Conservation (phyloP, 2,888 invertebrate species). For the Apotomis betuletana region DNA sequence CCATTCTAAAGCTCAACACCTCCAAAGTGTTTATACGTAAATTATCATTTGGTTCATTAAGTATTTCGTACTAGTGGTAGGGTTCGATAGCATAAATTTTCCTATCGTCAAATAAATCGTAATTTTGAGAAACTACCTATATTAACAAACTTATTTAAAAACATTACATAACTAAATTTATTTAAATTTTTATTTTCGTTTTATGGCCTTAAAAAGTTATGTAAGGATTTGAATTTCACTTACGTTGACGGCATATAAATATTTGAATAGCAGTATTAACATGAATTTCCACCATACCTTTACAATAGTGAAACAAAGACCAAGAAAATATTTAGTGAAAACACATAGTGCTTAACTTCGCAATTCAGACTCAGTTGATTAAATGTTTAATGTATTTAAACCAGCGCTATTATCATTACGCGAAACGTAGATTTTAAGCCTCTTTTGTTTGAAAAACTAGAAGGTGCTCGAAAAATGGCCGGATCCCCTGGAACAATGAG, state of each 20-base stretch:
- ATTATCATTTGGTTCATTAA: no score
- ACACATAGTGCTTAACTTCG: constrained; percentile 1
- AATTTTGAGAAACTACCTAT: no score
- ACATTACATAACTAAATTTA: no score
- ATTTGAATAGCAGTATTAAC: not conserved
- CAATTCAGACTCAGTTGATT: constrained; percentile 6
- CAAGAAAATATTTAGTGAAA: not conserved
- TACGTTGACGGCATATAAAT: not conserved
- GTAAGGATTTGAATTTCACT: no score
- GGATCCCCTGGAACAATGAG: constrained; percentile 46
- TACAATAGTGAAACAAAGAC: constrained; percentile 18
- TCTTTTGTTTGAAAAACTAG: constrained; percentile 39
- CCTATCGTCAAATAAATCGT: no score
- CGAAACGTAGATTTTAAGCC: constrained; percentile 38
- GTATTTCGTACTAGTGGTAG: no score
- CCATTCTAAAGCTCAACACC: no score
- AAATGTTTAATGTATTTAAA: constrained; percentile 20
- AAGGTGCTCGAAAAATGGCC: constrained; percentile 37
- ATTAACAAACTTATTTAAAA: no score
- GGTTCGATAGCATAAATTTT: no score
- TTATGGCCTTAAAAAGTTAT: no score
- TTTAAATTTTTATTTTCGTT: no score
- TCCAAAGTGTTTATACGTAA: no score
- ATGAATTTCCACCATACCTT: not conserved
- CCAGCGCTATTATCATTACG: constrained; percentile 32